A percentile compares a stretch with the other conserved stretches of the same genome.
phyloP scores from a whole-genome alignment of 37 sponge, comb jelly and placozoan genomes.

The Dysidea cf. avara region DNA sequence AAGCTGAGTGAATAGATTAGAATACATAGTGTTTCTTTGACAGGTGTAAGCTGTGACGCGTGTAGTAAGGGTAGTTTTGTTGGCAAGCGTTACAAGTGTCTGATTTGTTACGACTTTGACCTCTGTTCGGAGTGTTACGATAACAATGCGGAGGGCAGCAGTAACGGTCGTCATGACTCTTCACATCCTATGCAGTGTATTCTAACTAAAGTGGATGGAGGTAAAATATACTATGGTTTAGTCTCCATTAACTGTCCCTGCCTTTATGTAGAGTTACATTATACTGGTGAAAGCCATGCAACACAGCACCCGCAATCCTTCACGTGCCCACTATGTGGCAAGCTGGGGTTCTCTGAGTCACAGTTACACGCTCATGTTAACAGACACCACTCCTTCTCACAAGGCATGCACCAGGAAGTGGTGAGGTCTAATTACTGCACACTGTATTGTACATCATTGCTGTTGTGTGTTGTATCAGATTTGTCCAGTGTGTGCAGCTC shows the following conservation, averaged over 20 bases:
- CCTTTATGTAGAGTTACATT: constrained; percentile 62
- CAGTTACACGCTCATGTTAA: constrained; percentile 82
- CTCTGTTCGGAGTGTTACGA: constrained; percentile 87
- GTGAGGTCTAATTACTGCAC: constrained; percentile 21
- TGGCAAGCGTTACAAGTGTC: constrained; percentile 93
- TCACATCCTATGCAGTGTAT: constrained; percentile 93
- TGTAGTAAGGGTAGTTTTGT: constrained; percentile 86
- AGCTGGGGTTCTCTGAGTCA: constrained; percentile 79
- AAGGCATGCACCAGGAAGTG: constrained; percentile 16
- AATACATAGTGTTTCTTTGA: not conserved
- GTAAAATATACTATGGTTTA: constrained; percentile 17
- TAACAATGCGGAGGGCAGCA: constrained; percentile 65
- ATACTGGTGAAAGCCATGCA: constrained; percentile 75
- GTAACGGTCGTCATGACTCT: constrained; percentile 57
- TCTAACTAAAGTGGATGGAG: constrained; percentile 84
- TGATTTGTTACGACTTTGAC: constrained; percentile 93
- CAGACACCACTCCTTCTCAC: constrained; percentile 61
- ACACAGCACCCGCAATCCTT: constrained; percentile 74
- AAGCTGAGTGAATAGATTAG: not conserved
- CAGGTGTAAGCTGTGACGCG: constrained; percentile 93
- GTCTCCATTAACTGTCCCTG: not conserved
- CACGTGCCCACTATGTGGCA: constrained; percentile 87
- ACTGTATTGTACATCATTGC: not conserved
- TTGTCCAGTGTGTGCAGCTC: constrained; percentile 90
- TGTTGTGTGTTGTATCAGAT: constrained; percentile 32